Evolutionary conservation across 1,140 invertebrate species (phyloP).

Genomic region (Drosophila kepulauana): DNA sequence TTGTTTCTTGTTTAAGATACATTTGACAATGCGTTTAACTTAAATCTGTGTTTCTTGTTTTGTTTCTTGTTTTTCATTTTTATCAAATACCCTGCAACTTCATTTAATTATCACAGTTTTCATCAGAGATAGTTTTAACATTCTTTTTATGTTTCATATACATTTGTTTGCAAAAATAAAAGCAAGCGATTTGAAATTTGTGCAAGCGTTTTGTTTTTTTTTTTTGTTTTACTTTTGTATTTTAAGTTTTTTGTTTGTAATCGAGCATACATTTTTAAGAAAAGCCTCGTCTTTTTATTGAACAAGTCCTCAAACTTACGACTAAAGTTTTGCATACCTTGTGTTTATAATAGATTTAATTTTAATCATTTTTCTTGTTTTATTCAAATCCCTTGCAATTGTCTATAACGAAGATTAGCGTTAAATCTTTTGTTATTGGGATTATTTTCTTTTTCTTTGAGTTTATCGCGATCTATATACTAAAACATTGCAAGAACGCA

Average conservation of each 20-base stretch:
- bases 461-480: constrained; percentile 9
- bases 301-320: constrained; percentile 40
- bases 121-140: constrained; percentile 80
- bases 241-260: constrained; percentile 35
- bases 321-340: constrained; percentile 20
- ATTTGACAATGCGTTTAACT: constrained; percentile 65
- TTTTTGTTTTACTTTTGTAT: background rate
- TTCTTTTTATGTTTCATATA: constrained; percentile 51
- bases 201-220: constrained; percentile 45
- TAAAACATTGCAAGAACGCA: constrained; percentile 1
- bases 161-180: constrained; percentile 61
- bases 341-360: background rate
- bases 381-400: constrained; percentile 27
- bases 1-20: constrained; percentile 52
- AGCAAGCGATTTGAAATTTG: constrained; percentile 61
- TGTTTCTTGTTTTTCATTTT: constrained; percentile 47
- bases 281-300: constrained; percentile 33
- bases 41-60: constrained; percentile 51
- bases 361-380: background rate
- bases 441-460: constrained; percentile 20
- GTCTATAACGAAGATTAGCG: background rate
- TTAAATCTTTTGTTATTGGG: constrained; percentile 46
- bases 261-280: constrained; percentile 50
- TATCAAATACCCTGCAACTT: constrained; percentile 85
- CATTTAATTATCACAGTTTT: constrained; percentile 84